Percentiles rank a stretch among this genome's conserved stretches.
phyloP scores from a whole-genome alignment of 2,888 invertebrate species.

The Salticus scenicus region DNA sequence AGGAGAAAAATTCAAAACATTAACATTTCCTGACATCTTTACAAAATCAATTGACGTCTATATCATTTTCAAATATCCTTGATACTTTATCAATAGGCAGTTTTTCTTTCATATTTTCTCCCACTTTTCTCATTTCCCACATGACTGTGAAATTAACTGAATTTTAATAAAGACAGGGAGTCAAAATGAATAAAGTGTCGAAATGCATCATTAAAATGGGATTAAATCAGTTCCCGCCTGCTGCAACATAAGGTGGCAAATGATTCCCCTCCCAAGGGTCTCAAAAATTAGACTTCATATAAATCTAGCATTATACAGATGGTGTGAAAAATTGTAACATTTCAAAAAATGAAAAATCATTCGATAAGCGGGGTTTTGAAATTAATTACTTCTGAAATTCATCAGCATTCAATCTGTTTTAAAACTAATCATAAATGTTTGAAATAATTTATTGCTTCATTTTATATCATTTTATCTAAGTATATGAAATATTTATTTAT shows the following conservation, averaged over 20 bases:
- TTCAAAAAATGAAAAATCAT: not conserved
- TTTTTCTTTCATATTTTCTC: not conserved
- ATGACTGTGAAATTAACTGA: constrained; percentile 16
- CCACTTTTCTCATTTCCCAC: not conserved
- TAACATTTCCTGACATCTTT: too few species aligned
- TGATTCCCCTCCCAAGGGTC: not conserved
- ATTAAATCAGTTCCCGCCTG: constrained; percentile 4
- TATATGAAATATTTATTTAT: too few species aligned
- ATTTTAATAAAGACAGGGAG: constrained; percentile 19
- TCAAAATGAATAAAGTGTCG: constrained; percentile 12
- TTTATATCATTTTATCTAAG: too few species aligned
- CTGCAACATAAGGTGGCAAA: constrained; percentile 9
- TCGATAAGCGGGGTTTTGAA: too few species aligned
- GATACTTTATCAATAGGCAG: not conserved
- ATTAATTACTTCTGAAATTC: too few species aligned
- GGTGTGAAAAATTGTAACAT: not conserved
- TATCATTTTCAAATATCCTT: not conserved
- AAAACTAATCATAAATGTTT: too few species aligned
- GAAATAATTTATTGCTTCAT: too few species aligned
- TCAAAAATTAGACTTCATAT: not conserved
- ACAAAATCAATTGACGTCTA: too few species aligned
- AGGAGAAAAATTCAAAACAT: too few species aligned
- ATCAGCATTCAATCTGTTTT: too few species aligned
- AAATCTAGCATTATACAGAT: not conserved
- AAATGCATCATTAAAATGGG: constrained; percentile 19